These are phyloP conservation scores for Notoglanidium macrostoma DNA, from an alignment of 2,797 vertebrate species.

Conservation along the genomic window DNA sequence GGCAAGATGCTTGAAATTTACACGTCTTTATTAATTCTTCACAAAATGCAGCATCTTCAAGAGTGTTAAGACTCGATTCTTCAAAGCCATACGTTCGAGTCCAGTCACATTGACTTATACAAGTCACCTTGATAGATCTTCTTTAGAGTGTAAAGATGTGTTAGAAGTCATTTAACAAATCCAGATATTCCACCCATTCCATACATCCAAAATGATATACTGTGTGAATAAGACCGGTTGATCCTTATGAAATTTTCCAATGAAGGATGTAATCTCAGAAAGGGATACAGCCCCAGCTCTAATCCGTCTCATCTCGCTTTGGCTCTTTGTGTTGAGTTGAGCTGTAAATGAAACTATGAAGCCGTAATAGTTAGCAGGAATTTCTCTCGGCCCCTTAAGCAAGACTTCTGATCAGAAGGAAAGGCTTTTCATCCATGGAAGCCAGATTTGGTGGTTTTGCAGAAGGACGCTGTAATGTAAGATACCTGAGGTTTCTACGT, in stretches of 20 bases:
- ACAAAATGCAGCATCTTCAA: background rate
- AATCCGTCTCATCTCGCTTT: background rate
- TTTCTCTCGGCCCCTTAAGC: slow-evolving; percentile 1
- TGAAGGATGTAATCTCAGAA: slow-evolving; percentile 10
- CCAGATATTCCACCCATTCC: background rate
- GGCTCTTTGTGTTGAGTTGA: background rate
- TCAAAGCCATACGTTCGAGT: background rate
- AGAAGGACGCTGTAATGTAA: background rate
- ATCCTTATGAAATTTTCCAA: background rate
- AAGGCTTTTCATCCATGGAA: background rate
- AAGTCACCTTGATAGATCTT: background rate
- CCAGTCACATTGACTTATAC: background rate
- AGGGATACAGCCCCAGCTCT: background rate
- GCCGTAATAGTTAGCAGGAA: background rate
- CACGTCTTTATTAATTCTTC: background rate
- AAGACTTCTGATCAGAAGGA: slow-evolving; percentile 4
- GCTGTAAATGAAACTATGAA: slow-evolving; percentile 10
- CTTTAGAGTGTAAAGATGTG: background rate
- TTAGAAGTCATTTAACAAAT: background rate
- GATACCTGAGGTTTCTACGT: background rate
- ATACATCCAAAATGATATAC: background rate
- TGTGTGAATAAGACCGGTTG: background rate
- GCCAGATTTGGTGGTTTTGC: background rate
- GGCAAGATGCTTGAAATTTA: background rate
- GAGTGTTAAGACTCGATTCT: background rate